Percentiles rank a stretch among this genome's conserved stretches.
Evolutionary conservation across 2,113 vertebrate species (phyloP).

Genomic region (Rhinogobius similis): DNA sequence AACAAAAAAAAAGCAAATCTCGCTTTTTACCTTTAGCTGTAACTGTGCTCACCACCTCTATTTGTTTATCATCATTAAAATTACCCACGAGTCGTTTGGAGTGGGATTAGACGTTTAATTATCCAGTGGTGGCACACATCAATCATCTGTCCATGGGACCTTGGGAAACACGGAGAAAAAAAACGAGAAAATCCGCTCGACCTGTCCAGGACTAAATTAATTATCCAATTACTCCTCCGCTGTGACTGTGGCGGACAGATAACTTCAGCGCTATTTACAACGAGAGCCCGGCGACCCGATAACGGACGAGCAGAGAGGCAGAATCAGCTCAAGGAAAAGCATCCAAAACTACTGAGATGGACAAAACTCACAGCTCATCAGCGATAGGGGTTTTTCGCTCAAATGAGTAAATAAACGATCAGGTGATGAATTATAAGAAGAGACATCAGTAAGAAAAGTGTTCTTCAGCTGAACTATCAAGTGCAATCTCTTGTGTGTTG

Average conservation of each 20-base stretch:
- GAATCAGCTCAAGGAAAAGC: conserved; percentile 57
- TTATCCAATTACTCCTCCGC: conserved; percentile 78
- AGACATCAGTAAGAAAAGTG: neutral
- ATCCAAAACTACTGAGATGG: conserved; percentile 35
- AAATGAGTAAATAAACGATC: conserved; percentile 17
- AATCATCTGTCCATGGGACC: conserved; percentile 62
- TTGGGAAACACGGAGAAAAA: conserved; percentile 47
- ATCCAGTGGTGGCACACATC: conserved; percentile 65
- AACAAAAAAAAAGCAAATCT: too few relatives aligned
- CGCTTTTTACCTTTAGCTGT: neutral
- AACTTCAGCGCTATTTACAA: conserved; percentile 74
- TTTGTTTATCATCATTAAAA: conserved; percentile 19
- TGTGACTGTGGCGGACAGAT: conserved; percentile 74
- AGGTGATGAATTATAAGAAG: conserved; percentile 30
- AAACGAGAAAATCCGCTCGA: conserved; percentile 70
- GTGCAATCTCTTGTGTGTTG: too few relatives aligned
- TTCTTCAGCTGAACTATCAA: too few relatives aligned
- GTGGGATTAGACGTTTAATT: conserved; percentile 41
- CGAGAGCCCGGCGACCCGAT: conserved; percentile 65
- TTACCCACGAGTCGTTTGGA: conserved; percentile 6
- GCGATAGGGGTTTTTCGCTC: conserved; percentile 35
- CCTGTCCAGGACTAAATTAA: conserved; percentile 77
- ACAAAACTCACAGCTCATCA: conserved; percentile 47
- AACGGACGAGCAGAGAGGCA: conserved; percentile 56
- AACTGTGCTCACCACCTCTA: neutral